phyloP scores from a whole-genome alignment of 2,888 invertebrate genomes.

The Tenthredo amoena region DNA sequence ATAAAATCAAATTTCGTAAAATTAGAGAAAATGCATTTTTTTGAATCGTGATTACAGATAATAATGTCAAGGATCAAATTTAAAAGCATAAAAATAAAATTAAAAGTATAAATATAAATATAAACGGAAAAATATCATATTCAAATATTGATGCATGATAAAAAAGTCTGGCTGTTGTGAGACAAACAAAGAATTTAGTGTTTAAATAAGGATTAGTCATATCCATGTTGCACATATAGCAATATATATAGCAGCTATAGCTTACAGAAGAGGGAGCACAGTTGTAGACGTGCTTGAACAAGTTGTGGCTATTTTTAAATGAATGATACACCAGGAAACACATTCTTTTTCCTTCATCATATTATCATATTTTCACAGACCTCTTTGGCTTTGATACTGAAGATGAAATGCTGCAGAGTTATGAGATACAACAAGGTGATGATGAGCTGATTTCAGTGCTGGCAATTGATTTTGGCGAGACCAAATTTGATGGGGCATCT shows the following conservation, averaged over 20 bases:
- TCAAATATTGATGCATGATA: not conserved
- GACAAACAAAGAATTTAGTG: not conserved
- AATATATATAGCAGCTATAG: not conserved
- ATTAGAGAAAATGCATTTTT: too few species aligned
- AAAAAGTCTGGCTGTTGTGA: not conserved
- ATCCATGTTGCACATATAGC: not conserved
- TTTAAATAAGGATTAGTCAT: not conserved
- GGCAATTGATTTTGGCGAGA: conserved; percentile 68
- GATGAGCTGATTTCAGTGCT: conserved; percentile 58
- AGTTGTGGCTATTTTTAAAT: not conserved
- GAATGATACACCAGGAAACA: not conserved
- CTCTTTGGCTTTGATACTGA: conserved; percentile 66
- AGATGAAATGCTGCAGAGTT: conserved; percentile 66
- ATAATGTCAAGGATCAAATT: not conserved
- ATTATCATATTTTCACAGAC: conserved; percentile 18
- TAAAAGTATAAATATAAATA: not conserved
- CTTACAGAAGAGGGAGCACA: not conserved
- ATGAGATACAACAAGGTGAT: conserved; percentile 62
- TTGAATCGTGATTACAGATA: not conserved
- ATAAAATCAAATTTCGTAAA: too few species aligned
- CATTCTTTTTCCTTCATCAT: not conserved
- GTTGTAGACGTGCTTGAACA: not conserved
- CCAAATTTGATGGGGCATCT: not conserved
- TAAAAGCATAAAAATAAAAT: not conserved
- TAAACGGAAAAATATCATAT: not conserved